Base-by-base conservation (phyloP, 2,113 vertebrate species). In the Sialia sialis region DNA sequence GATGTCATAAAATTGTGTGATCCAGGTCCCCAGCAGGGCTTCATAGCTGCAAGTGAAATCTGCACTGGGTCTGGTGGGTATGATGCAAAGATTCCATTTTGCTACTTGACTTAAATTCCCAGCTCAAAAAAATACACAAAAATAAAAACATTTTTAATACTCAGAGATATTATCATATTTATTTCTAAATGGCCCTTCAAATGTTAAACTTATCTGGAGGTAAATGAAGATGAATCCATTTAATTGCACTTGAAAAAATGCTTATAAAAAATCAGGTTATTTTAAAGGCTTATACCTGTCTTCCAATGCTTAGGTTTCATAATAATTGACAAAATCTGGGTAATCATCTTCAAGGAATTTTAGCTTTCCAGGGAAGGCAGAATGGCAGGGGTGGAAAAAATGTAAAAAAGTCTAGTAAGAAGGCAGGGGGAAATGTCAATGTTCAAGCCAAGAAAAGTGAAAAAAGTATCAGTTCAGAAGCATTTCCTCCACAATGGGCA, bases 1-100 rank as follows among this genome's bases (percentile, higher is more conserved):
- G 1, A 18, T 36, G 7, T 16, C 13, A 36, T 52, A 29, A 64
- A 85, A 49, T 49, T 1, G 1, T 38, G 32, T 0, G 0, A 26
- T 54, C 6, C 9, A 30, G 2, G 11, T 60, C 6, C 3, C 16
- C 36, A 63, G 23, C 27, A 58, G 36, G 21, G 6, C 10, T 76
- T 41, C 22, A 19, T 9, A 67, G 10, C 10, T 68, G 39, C 64
- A 17, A 9, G 4, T 58, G 34, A 70, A 58, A 62, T 20, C 22
- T 64, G 27, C 6, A 0, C 43, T 84, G n/a, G 8, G 5, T 78
- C 41, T 87, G 32, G 44, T 62, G 41, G 18, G 3, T 46, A 9
- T 43, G 44, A 26, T 74, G 39, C 3, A 15, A 49, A 36, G 6
- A 25, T 36, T 82, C 72, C 9, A 26, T 73, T 76, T 64, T 74